Conservation (phyloP, 2,888 invertebrate genomes). For the Pollenia labialis region DNA sequence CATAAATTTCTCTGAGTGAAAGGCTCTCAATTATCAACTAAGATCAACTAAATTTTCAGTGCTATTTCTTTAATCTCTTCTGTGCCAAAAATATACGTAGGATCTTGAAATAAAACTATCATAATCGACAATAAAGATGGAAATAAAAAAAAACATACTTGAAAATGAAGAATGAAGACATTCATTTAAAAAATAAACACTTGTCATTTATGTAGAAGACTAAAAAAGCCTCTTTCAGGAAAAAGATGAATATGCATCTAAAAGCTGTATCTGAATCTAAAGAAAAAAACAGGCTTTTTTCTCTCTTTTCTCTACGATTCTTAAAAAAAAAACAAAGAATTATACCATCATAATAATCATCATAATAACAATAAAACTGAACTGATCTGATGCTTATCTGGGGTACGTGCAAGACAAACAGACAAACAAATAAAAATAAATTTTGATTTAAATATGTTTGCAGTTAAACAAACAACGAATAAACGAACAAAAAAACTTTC, state of each 20-base stretch:
- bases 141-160: conserved; percentile 45
- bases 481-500: conserved; percentile 59
- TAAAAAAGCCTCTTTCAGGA: not conserved
- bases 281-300: conserved; percentile 58
- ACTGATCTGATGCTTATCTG: conserved; percentile 71
- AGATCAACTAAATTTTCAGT: not conserved
- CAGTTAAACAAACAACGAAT: conserved; percentile 47
- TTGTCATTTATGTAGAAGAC: conserved; percentile 68
- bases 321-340: conserved; percentile 33
- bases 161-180: conserved; percentile 66
- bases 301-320: conserved; percentile 18
- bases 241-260: conserved; percentile 49
- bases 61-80: not conserved
- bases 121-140: conserved; percentile 63
- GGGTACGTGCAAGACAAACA: conserved; percentile 64
- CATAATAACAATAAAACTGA: conserved; percentile 71
- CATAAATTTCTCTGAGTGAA: no score
- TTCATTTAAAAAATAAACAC: conserved; percentile 72
- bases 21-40: no score
- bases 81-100: conserved; percentile 28
- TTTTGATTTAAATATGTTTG: conserved; percentile 65
- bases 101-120: conserved; percentile 51
- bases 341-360: conserved; percentile 62
- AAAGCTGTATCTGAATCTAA: conserved; percentile 27
- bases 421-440: conserved; percentile 67